Percentiles rank a stretch among this genome's conserved stretches.
phyloP scores from a whole-genome alignment of 1,140 invertebrate genomes.

The Macrostomum lignano region DNA sequence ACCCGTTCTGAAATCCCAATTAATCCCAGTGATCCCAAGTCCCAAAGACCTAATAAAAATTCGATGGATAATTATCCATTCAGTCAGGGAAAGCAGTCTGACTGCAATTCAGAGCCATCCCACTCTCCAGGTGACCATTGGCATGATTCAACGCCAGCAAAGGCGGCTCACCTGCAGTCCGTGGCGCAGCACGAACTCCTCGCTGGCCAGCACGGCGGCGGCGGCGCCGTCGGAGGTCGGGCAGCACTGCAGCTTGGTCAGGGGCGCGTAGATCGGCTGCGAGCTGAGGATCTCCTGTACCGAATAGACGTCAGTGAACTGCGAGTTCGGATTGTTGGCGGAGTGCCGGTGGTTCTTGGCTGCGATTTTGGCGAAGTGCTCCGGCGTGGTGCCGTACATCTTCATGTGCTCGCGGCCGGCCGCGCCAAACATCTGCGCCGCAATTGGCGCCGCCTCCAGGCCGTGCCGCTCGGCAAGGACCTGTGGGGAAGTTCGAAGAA shows the following conservation, averaged over 20 bases:
- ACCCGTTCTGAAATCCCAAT: not conserved
- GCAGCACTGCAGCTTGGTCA: constrained; percentile 76
- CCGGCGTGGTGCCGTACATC: constrained; percentile 60
- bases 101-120: not conserved
- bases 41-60: constrained; percentile 1
- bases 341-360: constrained; percentile 91
- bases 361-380: constrained; percentile 85
- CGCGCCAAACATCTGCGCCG: constrained; percentile 84
- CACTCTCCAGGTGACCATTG: not conserved
- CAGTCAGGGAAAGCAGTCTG: not conserved
- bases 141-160: too few species aligned
- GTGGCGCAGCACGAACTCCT: constrained; percentile 55
- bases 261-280: constrained; percentile 49
- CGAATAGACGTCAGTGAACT: constrained; percentile 60
- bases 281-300: constrained; percentile 60
- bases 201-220: constrained; percentile 58
- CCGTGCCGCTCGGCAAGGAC: too few species aligned
- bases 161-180: constrained; percentile 44
- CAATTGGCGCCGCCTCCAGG: constrained; percentile 45
- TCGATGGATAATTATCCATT: not conserved
- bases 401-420: constrained; percentile 84
- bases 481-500: too few species aligned
- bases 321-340: constrained; percentile 71
- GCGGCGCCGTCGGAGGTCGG: constrained; percentile 83
- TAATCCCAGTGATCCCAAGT: not conserved